phyloP scores from a whole-genome alignment of 2,888 invertebrate species.

The Apamea sordens region DNA sequence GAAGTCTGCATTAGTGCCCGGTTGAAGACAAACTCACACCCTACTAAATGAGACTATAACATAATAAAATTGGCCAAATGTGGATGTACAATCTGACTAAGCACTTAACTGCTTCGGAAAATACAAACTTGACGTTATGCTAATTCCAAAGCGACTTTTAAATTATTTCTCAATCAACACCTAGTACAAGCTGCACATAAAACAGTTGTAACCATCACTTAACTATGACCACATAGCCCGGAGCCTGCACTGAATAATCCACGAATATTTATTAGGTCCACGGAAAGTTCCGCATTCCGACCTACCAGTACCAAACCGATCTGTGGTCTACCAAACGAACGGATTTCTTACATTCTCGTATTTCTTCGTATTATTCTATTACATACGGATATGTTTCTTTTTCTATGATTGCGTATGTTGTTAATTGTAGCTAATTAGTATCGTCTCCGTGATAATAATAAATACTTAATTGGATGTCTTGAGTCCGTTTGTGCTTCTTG shows the following conservation, averaged over 20 bases:
- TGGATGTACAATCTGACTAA: not conserved
- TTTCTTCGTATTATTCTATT: conserved; percentile 60
- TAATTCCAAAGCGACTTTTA: not conserved
- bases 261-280: conserved; percentile 58
- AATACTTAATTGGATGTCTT: conserved; percentile 24
- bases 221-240: conserved; percentile 35
- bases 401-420: conserved; percentile 42
- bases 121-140: not conserved
- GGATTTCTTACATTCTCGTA: conserved; percentile 65
- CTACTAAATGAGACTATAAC: too few relatives aligned
- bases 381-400: conserved; percentile 48
- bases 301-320: conserved; percentile 36
- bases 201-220: conserved; percentile 52
- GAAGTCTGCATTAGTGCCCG: not conserved
- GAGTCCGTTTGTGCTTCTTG: conserved; percentile 7
- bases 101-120: not conserved
- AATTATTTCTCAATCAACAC: conserved; percentile 18
- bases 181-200: conserved; percentile 4
- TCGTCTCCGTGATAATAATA: conserved; percentile 42
- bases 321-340: conserved; percentile 61
- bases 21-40: not conserved
- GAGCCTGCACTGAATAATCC: conserved; percentile 56
- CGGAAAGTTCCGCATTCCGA: conserved; percentile 67
- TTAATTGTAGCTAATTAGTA: conserved; percentile 40
- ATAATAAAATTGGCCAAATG: not conserved